Percentiles rank a stretch among this genome's conserved stretches.
Conservation (phyloP, 2,888 invertebrate genomes). For the Sarcophaga subvicina region DNA sequence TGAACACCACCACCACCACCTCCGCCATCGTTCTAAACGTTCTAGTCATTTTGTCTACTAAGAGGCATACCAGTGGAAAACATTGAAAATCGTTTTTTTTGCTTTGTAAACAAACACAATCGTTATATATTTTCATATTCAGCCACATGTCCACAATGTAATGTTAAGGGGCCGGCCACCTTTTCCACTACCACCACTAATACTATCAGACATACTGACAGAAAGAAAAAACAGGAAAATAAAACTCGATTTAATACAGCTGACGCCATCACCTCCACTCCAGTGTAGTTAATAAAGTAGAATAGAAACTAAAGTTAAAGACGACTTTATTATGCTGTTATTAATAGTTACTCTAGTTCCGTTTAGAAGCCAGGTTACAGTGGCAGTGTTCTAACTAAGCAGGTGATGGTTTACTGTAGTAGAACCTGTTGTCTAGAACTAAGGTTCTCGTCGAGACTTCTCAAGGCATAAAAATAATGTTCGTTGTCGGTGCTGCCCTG, state of each 20-base stretch:
- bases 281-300: slow-evolving; percentile 16
- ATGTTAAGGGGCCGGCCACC: slow-evolving; percentile 32
- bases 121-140: slow-evolving; percentile 37
- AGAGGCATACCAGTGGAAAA: slow-evolving; percentile 39
- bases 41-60: slow-evolving; percentile 54
- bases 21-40: slow-evolving; percentile 22
- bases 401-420: no score
- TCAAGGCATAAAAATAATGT: no score
- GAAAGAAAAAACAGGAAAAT: neutral
- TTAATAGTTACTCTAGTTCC: neutral
- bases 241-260: slow-evolving; percentile 48
- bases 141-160: slow-evolving; percentile 45
- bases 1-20: neutral
- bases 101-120: slow-evolving; percentile 49
- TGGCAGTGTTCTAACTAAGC: no score
- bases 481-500: no score
- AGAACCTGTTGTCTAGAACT: no score
- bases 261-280: slow-evolving; percentile 61
- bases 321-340: slow-evolving; percentile 1
- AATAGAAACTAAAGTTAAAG: slow-evolving; percentile 21
- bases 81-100: slow-evolving; percentile 50
- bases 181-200: slow-evolving; percentile 35
- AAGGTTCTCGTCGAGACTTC: no score
- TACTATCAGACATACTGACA: slow-evolving; percentile 25
- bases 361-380: neutral